These are phyloP conservation scores for Bombus vancouverensis DNA, from an alignment of 1,140 invertebrate species.

Conservation along the genomic window DNA sequence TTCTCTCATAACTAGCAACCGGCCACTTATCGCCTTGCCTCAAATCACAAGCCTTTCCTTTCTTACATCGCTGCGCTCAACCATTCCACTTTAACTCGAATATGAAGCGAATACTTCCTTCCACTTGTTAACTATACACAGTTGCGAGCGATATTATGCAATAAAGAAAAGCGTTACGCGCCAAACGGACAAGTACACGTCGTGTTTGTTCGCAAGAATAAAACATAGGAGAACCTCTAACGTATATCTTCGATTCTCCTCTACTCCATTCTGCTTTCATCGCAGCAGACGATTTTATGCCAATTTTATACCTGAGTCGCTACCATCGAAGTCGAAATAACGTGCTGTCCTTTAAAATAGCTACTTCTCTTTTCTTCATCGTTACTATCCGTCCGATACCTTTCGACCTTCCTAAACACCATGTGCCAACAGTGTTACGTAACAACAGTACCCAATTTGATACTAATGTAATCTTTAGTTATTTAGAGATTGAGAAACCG, in stretches of 20 bases:
- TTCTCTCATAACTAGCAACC: slow-evolving; percentile 46
- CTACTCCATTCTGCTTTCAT: background rate
- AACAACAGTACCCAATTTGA: background rate
- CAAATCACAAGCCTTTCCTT: slow-evolving; percentile 40
- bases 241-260: background rate
- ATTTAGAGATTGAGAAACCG: background rate
- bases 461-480: background rate
- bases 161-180: slow-evolving; percentile 21
- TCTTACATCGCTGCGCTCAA: slow-evolving; percentile 25
- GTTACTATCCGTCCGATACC: background rate
- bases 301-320: background rate
- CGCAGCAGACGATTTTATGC: background rate
- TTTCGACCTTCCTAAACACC: slow-evolving; percentile 1
- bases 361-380: background rate
- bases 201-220: background rate
- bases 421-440: slow-evolving; percentile 20
- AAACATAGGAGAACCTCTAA: background rate
- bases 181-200: background rate
- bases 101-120: slow-evolving; percentile 18
- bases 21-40: slow-evolving; percentile 28
- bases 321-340: background rate
- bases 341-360: slow-evolving; percentile 9
- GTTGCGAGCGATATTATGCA: slow-evolving; percentile 22
- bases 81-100: slow-evolving; percentile 19
- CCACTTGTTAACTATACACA: slow-evolving; percentile 4